These are phyloP conservation scores for Myotis brandtii DNA, from an alignment of 2,113 vertebrate species.

Conservation along the genomic window DNA sequence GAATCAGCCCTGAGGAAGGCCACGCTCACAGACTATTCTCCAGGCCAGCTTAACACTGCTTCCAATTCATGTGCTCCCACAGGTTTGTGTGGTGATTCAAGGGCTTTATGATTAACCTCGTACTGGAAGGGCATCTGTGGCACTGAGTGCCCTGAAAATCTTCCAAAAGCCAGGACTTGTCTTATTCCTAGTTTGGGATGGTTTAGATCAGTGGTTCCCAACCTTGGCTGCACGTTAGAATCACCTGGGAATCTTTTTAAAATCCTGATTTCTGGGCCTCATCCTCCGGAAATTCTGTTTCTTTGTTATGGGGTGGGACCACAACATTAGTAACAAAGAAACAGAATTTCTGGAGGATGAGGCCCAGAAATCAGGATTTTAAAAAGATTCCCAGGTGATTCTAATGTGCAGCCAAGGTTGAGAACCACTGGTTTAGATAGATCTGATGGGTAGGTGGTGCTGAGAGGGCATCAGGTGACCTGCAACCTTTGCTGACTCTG, in stretches of 20 bases:
- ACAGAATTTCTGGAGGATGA: no score
- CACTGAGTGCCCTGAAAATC: conserved; percentile 37
- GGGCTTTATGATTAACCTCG: conserved; percentile 31
- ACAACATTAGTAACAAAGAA: no score
- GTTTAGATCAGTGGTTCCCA: not conserved
- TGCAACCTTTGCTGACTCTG: not conserved
- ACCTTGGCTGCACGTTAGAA: no score
- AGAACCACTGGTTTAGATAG: not conserved
- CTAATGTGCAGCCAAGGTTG: no score
- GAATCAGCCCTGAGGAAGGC: not conserved
- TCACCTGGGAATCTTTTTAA: no score
- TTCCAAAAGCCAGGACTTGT: not conserved
- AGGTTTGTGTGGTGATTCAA: conserved; percentile 9
- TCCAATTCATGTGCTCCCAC: not conserved
- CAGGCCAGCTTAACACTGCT: not conserved
- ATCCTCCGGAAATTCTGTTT: no score
- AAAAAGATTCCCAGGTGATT: no score
- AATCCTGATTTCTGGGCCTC: no score
- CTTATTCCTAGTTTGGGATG: not conserved
- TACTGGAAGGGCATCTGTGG: not conserved
- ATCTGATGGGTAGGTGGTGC: not conserved
- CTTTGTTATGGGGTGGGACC: no score
- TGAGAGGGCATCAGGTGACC: not conserved
- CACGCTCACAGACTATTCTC: not conserved
- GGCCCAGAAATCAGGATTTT: no score